Conservation (phyloP, 2,888 invertebrate species). For the Drosophila dives region DNA sequence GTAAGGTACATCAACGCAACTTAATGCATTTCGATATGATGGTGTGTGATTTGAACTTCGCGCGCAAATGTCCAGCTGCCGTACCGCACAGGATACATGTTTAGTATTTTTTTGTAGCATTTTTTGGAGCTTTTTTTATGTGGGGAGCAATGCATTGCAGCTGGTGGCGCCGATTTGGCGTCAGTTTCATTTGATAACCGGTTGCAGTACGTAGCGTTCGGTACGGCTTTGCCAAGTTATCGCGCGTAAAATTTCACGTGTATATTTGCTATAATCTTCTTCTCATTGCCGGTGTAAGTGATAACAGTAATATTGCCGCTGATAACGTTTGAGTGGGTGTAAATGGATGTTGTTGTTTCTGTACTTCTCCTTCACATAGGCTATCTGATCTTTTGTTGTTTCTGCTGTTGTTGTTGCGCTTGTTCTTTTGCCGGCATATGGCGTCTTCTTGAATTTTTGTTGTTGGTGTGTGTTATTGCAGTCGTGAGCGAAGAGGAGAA, state of each 20-base stretch:
- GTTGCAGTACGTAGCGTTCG: constrained; percentile 31
- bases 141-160: constrained; percentile 45
- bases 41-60: constrained; percentile 8
- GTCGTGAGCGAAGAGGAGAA: not conserved
- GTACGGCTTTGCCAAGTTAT: constrained; percentile 24
- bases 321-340: constrained; percentile 49
- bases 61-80: constrained; percentile 9
- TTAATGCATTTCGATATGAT: not conserved
- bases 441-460: constrained; percentile 46
- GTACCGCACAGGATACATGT: constrained; percentile 28
- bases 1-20: not conserved
- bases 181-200: constrained; percentile 51
- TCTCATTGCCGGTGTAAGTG: constrained; percentile 46
- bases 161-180: constrained; percentile 62
- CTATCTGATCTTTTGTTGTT: not conserved
- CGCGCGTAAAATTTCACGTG: constrained; percentile 55
- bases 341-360: constrained; percentile 9
- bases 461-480: constrained; percentile 21
- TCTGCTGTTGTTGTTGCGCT: constrained; percentile 30
- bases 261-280: constrained; percentile 19
- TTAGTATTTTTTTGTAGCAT: constrained; percentile 35
- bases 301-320: constrained; percentile 42
- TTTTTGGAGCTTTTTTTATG: constrained; percentile 30
- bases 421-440: constrained; percentile 68
- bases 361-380: not conserved